Evolutionary conservation across 1,140 invertebrate species (phyloP).

Genomic region (Watersipora subatra): DNA sequence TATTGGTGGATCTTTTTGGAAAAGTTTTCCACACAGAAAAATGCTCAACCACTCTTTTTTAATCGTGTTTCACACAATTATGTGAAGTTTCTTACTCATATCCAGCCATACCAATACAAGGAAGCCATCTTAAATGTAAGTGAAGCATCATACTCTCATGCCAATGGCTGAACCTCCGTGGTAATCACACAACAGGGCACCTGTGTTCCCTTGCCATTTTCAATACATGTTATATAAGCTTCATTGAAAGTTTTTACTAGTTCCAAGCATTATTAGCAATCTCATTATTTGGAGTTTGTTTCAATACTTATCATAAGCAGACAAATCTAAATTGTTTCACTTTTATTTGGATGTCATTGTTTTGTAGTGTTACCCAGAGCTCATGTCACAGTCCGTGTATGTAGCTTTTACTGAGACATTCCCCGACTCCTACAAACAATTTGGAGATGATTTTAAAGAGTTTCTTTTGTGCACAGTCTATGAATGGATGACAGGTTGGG

Average conservation of each 20-base stretch:
- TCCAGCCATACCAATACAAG: conserved; percentile 17
- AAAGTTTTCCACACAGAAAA: conserved; percentile 24
- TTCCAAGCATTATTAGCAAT: too few species aligned
- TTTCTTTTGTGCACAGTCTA: conserved; percentile 21
- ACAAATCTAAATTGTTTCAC: too few species aligned
- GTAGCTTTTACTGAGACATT: conserved; percentile 30
- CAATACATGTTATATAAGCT: too few species aligned
- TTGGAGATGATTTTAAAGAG: conserved; percentile 33
- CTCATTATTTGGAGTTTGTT: too few species aligned
- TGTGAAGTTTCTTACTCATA: conserved; percentile 29
- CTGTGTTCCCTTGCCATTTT: too few species aligned
- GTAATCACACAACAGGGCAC: too few species aligned
- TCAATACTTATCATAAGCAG: too few species aligned
- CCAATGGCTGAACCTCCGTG: background rate
- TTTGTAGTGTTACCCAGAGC: conserved; percentile 27
- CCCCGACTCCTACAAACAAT: conserved; percentile 34
- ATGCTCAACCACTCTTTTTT: conserved; percentile 28
- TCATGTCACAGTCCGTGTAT: conserved; percentile 33
- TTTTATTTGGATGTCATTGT: too few species aligned
- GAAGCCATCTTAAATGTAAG: conserved; percentile 33
- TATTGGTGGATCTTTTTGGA: conserved; percentile 37
- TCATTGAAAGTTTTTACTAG: too few species aligned
- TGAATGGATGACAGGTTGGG: conserved; percentile 32
- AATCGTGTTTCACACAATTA: conserved; percentile 35
- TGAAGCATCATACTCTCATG: background rate